These are phyloP conservation scores for Drosophila gunungcola DNA, from an alignment of 1,140 invertebrate genomes.

Conservation along the genomic window DNA sequence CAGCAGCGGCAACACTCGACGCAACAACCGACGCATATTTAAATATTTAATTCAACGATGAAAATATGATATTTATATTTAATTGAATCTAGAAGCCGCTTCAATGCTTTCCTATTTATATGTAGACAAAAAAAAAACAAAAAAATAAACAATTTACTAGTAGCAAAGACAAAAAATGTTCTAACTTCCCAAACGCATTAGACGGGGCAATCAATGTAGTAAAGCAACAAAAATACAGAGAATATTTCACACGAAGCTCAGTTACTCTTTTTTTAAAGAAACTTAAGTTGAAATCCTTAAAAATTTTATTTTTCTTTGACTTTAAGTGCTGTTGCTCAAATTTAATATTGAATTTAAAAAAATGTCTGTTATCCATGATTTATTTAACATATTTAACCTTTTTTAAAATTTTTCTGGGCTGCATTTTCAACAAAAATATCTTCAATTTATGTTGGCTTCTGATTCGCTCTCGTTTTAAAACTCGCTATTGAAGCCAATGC, in stretches of 20 bases:
- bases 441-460: no score
- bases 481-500: not conserved
- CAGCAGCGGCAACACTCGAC: conserved; percentile 4
- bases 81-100: conserved; percentile 41
- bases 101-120: conserved; percentile 64
- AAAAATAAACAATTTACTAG: not conserved
- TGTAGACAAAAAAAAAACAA: conserved; percentile 9
- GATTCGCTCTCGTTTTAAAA: not conserved
- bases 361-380: no score
- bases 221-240: not conserved
- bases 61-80: conserved; percentile 66
- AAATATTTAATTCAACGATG: conserved; percentile 43
- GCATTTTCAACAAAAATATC: no score
- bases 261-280: not conserved
- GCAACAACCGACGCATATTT: conserved; percentile 30
- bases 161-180: conserved; percentile 24
- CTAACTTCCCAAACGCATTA: conserved; percentile 39
- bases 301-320: no score
- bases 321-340: no score
- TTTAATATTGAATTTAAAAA: no score
- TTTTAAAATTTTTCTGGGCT: no score
- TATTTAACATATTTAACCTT: no score
- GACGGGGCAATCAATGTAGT: conserved; percentile 31
- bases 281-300: no score
- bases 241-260: not conserved